Evolutionary conservation across 2,888 invertebrate species (phyloP).

Genomic region (Cheilosia grossa): DNA sequence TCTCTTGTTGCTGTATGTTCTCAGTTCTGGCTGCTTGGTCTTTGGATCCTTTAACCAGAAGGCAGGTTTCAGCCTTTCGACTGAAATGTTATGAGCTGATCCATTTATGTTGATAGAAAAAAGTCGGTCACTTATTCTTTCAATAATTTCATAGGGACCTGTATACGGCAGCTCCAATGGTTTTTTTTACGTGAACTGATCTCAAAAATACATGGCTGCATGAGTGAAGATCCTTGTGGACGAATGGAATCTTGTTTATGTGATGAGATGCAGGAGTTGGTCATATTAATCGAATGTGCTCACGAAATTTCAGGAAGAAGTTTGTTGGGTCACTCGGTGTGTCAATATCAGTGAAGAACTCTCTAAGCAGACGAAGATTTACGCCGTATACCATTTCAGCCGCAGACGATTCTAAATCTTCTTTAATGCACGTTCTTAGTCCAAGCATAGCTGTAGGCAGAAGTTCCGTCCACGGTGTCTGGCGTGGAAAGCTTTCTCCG

Average conservation of each 20-base stretch:
- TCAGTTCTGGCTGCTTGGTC: no score
- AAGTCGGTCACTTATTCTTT: conserved; percentile 9
- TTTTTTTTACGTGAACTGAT: conserved; percentile 34
- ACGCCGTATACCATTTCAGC: conserved; percentile 78
- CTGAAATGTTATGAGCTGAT: background rate
- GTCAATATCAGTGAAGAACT: conserved; percentile 71
- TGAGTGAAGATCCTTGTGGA: conserved; percentile 50
- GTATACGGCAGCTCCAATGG: conserved; percentile 75
- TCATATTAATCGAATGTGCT: conserved; percentile 53
- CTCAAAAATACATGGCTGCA: conserved; percentile 64
- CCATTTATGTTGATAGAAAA: conserved; percentile 1
- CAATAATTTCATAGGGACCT: conserved; percentile 75
- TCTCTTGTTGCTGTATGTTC: conserved; percentile 2
- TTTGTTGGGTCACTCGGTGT: conserved; percentile 22
- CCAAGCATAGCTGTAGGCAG: conserved; percentile 80
- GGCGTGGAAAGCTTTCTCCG: no score
- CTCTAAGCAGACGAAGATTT: conserved; percentile 76
- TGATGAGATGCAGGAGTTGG: conserved; percentile 61
- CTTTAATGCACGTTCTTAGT: conserved; percentile 77
- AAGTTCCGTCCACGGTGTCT: conserved; percentile 76
- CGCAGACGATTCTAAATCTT: conserved; percentile 77
- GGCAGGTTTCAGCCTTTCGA: conserved; percentile 2
- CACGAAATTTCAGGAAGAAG: conserved; percentile 30
- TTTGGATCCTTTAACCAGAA: no score
- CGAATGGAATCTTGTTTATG: conserved; percentile 23